phyloP scores from a whole-genome alignment of 2,113 vertebrate genomes.

The Ictidomys tridecemlineatus region DNA sequence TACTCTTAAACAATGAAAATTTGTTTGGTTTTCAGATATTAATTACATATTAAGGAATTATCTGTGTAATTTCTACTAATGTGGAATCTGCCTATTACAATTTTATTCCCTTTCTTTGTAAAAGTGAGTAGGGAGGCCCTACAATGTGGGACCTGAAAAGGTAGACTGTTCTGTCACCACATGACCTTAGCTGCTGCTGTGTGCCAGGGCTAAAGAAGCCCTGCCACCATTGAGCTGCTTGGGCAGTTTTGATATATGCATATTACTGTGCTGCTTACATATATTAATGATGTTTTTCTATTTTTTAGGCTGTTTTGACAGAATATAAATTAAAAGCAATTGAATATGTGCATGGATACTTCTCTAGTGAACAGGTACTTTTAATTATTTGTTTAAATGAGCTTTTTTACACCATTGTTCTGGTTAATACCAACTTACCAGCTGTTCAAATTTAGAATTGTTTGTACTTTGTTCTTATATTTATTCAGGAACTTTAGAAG shows the following conservation, averaged over 20 bases:
- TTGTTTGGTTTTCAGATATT: constrained; percentile 4
- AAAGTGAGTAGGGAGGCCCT: not conserved
- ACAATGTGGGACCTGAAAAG: not conserved
- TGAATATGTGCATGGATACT: constrained; percentile 98
- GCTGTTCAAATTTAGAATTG: not conserved
- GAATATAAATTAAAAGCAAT: constrained; percentile 98
- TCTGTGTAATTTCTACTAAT: not conserved
- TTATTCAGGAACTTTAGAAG: not conserved
- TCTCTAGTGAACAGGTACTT: constrained; percentile 98
- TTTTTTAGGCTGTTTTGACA: constrained; percentile 95
- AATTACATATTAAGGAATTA: not conserved
- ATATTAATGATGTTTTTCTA: not conserved
- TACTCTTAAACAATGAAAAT: not conserved
- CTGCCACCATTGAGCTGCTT: not conserved
- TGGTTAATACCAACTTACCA: not conserved
- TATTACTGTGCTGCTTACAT: not conserved
- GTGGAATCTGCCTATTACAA: not conserved
- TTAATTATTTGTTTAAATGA: constrained; percentile 38
- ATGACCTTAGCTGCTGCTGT: not conserved
- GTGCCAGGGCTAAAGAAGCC: not conserved
- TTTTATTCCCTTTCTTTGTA: not conserved
- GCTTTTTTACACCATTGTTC: not conserved
- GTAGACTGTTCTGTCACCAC: not conserved
- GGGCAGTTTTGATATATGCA: not conserved
- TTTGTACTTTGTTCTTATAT: constrained; percentile 6